Evolutionary conservation across 2,113 vertebrate species (phyloP).

Genomic region (Elachura formosa): DNA sequence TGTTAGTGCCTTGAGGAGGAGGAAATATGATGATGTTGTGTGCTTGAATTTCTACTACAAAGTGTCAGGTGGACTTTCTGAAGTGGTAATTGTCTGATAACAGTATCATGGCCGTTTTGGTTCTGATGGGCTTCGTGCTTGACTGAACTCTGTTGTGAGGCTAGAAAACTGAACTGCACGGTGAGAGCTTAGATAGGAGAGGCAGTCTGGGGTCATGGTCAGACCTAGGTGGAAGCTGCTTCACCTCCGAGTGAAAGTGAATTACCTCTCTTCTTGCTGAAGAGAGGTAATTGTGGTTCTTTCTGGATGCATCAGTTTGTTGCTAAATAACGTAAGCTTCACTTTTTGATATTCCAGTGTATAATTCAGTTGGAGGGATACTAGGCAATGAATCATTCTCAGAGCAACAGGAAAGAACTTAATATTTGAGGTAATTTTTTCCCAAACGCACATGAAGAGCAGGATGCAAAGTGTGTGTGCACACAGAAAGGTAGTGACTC

Average conservation of each 20-base stretch:
- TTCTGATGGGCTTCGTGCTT: not conserved
- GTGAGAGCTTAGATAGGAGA: not conserved
- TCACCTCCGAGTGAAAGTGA: not conserved
- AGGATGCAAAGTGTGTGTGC: not conserved
- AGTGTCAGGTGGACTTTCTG: not conserved
- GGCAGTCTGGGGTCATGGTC: not conserved
- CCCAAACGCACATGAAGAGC: accelerated
- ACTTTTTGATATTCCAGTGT: not conserved
- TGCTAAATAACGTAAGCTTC: not conserved
- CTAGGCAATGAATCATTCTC: not conserved
- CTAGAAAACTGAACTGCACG: not conserved
- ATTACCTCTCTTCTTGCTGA: too few species aligned
- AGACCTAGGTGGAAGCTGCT: not conserved
- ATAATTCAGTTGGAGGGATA: not conserved
- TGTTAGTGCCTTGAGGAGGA: not conserved
- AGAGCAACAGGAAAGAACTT: not conserved
- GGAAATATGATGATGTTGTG: accelerated
- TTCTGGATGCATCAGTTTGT: not conserved
- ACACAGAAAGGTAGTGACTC: not conserved
- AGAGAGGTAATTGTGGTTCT: not conserved
- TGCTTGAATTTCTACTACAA: not conserved
- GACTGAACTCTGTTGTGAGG: not conserved
- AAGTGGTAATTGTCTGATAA: not conserved
- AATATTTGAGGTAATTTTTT: not conserved
- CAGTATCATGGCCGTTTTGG: accelerated